A percentile compares a stretch with the other conserved stretches of the same genome.
These are phyloP conservation scores for Pristionchus exspectatus DNA, from an alignment of 2,888 invertebrate genomes.

Conservation along the genomic window DNA sequence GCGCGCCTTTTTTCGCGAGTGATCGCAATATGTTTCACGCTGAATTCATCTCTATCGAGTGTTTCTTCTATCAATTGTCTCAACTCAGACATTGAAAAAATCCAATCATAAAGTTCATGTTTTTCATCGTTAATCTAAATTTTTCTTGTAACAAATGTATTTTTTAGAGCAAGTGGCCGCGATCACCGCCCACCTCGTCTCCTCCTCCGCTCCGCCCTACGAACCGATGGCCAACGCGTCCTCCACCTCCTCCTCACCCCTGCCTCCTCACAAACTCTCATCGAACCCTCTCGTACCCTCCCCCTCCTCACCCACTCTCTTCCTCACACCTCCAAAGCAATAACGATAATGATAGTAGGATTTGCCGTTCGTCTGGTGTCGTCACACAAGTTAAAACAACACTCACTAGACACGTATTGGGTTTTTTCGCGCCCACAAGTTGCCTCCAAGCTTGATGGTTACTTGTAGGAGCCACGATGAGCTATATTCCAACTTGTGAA, in stretches of 20 bases:
- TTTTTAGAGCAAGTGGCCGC: conserved; percentile 3
- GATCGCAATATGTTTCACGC: background rate
- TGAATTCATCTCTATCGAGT: background rate
- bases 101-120: too few relatives aligned
- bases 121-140: too few relatives aligned
- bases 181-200: background rate
- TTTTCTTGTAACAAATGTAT: too few relatives aligned
- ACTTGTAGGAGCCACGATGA: too few relatives aligned
- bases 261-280: background rate
- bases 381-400: too few relatives aligned
- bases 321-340: background rate
- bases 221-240: conserved; percentile 26
- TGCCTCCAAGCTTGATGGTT: too few relatives aligned
- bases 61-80: background rate
- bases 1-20: too few relatives aligned
- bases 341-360: background rate
- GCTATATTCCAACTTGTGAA: too few relatives aligned
- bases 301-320: background rate
- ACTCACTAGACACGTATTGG: too few relatives aligned
- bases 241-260: background rate
- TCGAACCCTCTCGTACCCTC: background rate
- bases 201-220: background rate
- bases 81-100: background rate
- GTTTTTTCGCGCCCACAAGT: too few relatives aligned
- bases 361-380: too few relatives aligned